phyloP scores from a whole-genome alignment of 2,113 vertebrate species.

The Cryptotis parvus region DNA sequence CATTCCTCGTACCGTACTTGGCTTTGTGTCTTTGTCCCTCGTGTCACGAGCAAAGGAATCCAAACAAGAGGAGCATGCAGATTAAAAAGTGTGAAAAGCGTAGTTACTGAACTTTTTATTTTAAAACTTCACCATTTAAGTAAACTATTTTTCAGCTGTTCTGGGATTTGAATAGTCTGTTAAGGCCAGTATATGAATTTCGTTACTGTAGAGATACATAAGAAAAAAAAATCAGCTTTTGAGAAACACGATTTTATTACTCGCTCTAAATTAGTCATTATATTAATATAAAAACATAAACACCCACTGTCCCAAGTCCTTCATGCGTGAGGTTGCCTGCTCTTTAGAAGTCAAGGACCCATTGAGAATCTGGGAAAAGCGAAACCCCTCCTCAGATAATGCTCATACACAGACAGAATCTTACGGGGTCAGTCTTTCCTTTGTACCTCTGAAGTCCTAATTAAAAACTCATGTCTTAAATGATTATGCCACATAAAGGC shows the following conservation, averaged over 20 bases:
- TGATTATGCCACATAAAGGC: neutral
- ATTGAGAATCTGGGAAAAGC: slow-evolving; percentile 8
- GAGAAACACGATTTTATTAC: slow-evolving; percentile 17
- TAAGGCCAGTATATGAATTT: slow-evolving; percentile 37
- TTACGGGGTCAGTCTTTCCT: slow-evolving; percentile 16
- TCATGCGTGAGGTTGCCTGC: neutral
- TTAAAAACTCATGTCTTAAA: slow-evolving; percentile 49
- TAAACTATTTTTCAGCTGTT: neutral
- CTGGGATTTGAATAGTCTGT: slow-evolving; percentile 37
- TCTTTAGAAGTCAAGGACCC: slow-evolving; percentile 17
- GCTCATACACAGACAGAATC: neutral
- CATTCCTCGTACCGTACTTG: neutral
- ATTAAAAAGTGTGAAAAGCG: neutral
- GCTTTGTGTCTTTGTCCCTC: slow-evolving; percentile 34
- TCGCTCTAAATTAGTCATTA: neutral
- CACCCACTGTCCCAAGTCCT: neutral
- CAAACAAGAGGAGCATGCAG: neutral
- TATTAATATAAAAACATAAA: slow-evolving; percentile 5
- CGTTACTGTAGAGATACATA: slow-evolving; percentile 25
- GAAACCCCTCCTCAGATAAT: neutral
- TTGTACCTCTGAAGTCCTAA: neutral
- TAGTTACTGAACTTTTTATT: slow-evolving; percentile 7
- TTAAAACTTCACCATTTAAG: slow-evolving; percentile 58
- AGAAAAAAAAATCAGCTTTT: slow-evolving; percentile 41
- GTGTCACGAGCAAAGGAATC: slow-evolving; percentile 30